Evolutionary conservation across 2,888 invertebrate species (phyloP).

Genomic region (Drosophila melanocephala): DNA sequence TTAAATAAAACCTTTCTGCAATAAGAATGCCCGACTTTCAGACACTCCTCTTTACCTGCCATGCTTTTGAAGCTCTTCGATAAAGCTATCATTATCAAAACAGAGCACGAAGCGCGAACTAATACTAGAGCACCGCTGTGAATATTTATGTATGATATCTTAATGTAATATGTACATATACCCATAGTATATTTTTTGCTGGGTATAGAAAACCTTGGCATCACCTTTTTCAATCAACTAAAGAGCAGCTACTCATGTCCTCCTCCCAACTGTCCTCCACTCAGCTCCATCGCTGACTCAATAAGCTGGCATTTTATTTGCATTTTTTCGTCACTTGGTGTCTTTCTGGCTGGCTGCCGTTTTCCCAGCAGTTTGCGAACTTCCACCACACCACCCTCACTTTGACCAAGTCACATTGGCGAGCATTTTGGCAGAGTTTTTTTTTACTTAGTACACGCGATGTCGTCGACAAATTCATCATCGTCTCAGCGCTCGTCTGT

Average conservation of each 20-base stretch:
- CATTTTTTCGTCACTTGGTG: slow-evolving; percentile 73
- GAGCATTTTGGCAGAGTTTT: slow-evolving; percentile 41
- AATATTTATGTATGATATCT: background rate
- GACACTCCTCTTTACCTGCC: background rate
- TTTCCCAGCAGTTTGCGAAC: slow-evolving; percentile 36
- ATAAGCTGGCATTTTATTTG: slow-evolving; percentile 80
- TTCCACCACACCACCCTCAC: background rate
- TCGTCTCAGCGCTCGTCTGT: slow-evolving; percentile 80
- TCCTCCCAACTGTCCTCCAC: slow-evolving; percentile 20
- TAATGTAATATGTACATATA: background rate
- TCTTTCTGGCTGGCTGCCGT: slow-evolving; percentile 54
- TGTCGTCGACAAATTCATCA: slow-evolving; percentile 73
- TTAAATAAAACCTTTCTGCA: background rate
- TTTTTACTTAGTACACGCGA: slow-evolving; percentile 36
- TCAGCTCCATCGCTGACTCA: slow-evolving; percentile 54
- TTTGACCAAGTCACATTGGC: slow-evolving; percentile 11
- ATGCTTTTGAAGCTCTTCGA: background rate
- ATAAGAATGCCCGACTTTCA: background rate
- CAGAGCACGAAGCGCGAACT: background rate
- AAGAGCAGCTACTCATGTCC: slow-evolving; percentile 51
- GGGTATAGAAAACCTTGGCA: slow-evolving; percentile 47
- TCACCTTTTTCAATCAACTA: slow-evolving; percentile 78
- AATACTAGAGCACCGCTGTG: background rate
- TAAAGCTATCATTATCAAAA: background rate
- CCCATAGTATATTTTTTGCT: slow-evolving; percentile 5